Evolutionary conservation across 2,888 invertebrate species (phyloP).

Genomic region (Thyatira batis): DNA sequence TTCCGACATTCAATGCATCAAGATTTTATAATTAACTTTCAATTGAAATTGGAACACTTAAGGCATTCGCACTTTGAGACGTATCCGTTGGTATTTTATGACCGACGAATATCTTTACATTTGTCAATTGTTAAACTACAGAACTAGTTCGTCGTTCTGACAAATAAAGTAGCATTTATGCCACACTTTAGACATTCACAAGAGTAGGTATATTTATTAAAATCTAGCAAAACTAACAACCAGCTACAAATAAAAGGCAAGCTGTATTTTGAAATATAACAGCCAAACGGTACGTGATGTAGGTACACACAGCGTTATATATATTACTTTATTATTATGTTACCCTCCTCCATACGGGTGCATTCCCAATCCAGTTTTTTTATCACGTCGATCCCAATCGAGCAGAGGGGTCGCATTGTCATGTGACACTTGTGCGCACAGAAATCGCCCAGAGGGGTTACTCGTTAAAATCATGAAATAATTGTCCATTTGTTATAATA

Average conservation of each 20-base stretch:
- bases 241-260: background rate
- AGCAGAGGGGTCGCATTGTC: conserved; percentile 75
- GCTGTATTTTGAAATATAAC: background rate
- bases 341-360: conserved; percentile 58
- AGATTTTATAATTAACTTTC: background rate
- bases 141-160: no score
- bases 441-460: conserved; percentile 67
- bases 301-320: conserved; percentile 1
- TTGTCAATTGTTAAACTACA: no score
- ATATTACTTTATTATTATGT: conserved; percentile 26
- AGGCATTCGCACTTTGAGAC: no score
- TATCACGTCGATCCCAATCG: conserved; percentile 67
- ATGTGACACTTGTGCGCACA: conserved; percentile 77
- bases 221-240: background rate
- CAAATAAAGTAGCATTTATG: no score
- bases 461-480: conserved; percentile 68
- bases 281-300: background rate
- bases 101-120: no score
- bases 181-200: no score
- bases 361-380: conserved; percentile 74
- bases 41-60: background rate
- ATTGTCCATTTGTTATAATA: conserved; percentile 55
- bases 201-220: background rate
- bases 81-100: no score
- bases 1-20: background rate